Percentiles rank a stretch among this genome's conserved stretches.
Conservation (phyloP, 2,797 vertebrate species). For the Heterohyrax brucei region DNA sequence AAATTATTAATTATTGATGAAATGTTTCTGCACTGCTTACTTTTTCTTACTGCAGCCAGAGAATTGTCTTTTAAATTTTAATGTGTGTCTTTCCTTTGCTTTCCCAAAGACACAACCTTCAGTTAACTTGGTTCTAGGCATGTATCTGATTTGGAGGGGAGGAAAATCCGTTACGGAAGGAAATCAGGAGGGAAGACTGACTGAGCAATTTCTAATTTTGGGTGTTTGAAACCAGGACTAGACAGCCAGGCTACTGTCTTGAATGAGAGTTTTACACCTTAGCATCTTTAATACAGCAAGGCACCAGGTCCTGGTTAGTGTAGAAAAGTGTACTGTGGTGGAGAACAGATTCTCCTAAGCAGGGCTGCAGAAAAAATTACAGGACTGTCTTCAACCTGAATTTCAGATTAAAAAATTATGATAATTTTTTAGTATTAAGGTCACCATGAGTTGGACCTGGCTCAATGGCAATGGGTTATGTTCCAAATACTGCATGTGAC, state of each 20-base stretch:
- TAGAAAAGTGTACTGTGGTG: not conserved
- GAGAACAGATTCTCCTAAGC: not conserved
- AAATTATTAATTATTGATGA: slow-evolving; percentile 78
- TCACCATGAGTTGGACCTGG: too few species aligned
- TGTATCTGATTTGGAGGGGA: not conserved
- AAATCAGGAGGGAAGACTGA: not conserved
- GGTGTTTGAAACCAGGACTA: slow-evolving; percentile 24
- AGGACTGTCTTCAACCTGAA: slow-evolving; percentile 10
- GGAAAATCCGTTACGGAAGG: slow-evolving; percentile 11
- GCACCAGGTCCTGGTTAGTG: not conserved
- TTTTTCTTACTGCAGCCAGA: slow-evolving; percentile 31
- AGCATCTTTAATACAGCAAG: not conserved
- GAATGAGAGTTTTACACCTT: not conserved
- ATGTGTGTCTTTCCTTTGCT: slow-evolving; percentile 67
- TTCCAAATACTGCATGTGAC: not conserved
- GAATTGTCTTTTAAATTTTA: slow-evolving; percentile 73
- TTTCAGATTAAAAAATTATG: slow-evolving; percentile 45
- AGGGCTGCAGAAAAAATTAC: not conserved
- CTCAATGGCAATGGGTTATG: not conserved
- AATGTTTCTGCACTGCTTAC: slow-evolving; percentile 49
- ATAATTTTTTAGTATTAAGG: not conserved
- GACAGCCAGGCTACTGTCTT: not conserved
- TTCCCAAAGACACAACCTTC: slow-evolving; percentile 57
- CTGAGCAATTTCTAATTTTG: not conserved
- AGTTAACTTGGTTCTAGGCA: not conserved